Evolutionary conservation across 2,113 vertebrate genomes (phyloP).

Genomic region (Chloropsis hardwickii): DNA sequence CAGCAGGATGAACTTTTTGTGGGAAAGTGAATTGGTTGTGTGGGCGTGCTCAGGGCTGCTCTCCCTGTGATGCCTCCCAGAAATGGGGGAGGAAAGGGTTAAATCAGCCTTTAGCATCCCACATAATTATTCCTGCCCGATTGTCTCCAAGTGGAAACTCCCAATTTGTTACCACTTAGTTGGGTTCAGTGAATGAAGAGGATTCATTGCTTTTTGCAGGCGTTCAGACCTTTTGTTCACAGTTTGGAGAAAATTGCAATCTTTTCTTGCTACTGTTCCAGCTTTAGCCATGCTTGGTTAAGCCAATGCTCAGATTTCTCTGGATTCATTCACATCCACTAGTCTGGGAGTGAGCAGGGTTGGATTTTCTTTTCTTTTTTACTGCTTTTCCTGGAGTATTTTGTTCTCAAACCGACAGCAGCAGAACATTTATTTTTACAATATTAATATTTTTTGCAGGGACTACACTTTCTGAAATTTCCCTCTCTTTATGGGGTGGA

Average conservation of each 20-base stretch:
- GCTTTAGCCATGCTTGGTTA: slow-evolving; percentile 65
- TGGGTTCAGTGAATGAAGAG: slow-evolving; percentile 55
- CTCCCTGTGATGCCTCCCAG: background rate
- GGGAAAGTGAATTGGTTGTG: slow-evolving; percentile 28
- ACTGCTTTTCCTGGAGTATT: background rate
- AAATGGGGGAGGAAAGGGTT: background rate
- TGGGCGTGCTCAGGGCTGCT: background rate
- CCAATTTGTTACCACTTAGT: slow-evolving; percentile 59
- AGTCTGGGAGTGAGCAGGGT: background rate
- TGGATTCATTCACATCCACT: background rate
- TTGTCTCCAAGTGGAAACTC: slow-evolving; percentile 40
- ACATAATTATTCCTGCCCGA: background rate
- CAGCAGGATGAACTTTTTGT: slow-evolving; percentile 38
- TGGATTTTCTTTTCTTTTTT: background rate
- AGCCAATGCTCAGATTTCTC: background rate
- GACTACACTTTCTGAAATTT: background rate
- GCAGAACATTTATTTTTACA: background rate
- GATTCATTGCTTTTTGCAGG: slow-evolving; percentile 4
- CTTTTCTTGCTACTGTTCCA: slow-evolving; percentile 61
- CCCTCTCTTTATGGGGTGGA: background rate
- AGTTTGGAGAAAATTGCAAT: slow-evolving; percentile 40
- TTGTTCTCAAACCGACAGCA: background rate
- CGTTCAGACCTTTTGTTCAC: slow-evolving; percentile 14
- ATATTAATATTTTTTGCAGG: background rate
- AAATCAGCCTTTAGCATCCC: background rate